These are phyloP conservation scores for Sesia bembeciformis DNA, from an alignment of 2,888 invertebrate species.

Conservation along the genomic window DNA sequence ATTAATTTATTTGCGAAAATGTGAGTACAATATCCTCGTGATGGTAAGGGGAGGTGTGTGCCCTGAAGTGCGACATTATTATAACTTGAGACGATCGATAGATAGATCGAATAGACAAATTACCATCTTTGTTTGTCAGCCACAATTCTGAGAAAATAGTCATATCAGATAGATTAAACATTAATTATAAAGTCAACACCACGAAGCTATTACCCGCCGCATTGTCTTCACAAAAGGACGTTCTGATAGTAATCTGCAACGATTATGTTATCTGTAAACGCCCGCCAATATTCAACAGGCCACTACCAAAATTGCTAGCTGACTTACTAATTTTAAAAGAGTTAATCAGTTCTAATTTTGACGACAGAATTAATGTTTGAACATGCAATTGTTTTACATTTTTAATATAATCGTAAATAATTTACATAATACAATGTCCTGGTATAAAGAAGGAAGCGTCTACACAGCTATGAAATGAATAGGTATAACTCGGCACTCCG, in stretches of 20 bases:
- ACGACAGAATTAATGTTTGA: not conserved
- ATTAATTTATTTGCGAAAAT: no score
- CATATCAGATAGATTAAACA: not conserved
- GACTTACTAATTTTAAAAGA: no score
- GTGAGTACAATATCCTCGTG: no score
- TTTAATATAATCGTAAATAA: conserved; percentile 20
- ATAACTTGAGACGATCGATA: no score
- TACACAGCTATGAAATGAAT: conserved; percentile 32
- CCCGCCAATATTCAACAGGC: not conserved
- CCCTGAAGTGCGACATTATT: no score
- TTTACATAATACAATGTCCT: conserved; percentile 35
- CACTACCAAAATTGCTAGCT: no score
- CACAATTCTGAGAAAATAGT: no score
- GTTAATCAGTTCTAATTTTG: not conserved
- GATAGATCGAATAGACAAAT: no score
- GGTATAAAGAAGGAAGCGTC: conserved; percentile 23
- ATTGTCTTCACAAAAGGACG: conserved; percentile 14
- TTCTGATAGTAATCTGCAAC: conserved; percentile 11
- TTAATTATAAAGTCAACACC: conserved; percentile 17
- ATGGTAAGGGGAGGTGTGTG: no score
- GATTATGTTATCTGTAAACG: conserved; percentile 11
- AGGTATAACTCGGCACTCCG: conserved; percentile 34
- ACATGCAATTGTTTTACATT: not conserved
- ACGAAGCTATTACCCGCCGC: conserved; percentile 11
- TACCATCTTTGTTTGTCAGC: no score